Percentiles rank a stretch among this genome's conserved stretches.
phyloP scores from a whole-genome alignment of 2,888 invertebrate species.

The Hypselothyrea guttata region DNA sequence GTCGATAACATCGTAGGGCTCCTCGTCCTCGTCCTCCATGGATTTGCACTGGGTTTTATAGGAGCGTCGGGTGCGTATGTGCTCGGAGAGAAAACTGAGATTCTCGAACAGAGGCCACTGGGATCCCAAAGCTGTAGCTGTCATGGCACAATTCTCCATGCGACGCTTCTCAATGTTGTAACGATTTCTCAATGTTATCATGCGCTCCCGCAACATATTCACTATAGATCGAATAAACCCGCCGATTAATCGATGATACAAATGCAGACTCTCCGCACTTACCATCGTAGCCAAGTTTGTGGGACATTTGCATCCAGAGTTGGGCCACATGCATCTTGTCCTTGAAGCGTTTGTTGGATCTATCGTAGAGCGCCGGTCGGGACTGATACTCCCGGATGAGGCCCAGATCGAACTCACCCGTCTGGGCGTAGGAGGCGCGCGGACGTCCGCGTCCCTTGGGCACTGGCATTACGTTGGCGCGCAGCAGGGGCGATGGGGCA shows the following conservation, averaged over 20 bases:
- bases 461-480: slow-evolving; percentile 9
- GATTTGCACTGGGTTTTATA: slow-evolving; percentile 66
- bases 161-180: slow-evolving; percentile 82
- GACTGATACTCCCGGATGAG: slow-evolving; percentile 80
- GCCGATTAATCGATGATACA: no score
- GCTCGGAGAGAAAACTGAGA: slow-evolving; percentile 81
- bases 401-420: slow-evolving; percentile 82
- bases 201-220: slow-evolving; percentile 81
- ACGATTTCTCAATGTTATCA: slow-evolving; percentile 82
- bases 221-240: slow-evolving; percentile 60
- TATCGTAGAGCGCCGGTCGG: slow-evolving; percentile 81
- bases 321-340: slow-evolving; percentile 80
- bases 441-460: slow-evolving; percentile 75
- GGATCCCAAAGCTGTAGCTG: slow-evolving; percentile 70
- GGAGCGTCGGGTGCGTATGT: slow-evolving; percentile 81
- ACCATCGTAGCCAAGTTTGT: slow-evolving; percentile 81
- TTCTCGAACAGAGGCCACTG: slow-evolving; percentile 82
- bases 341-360: slow-evolving; percentile 79
- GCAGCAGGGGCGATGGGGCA: slow-evolving; percentile 29
- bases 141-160: slow-evolving; percentile 70
- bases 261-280: slow-evolving; percentile 29
- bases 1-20: slow-evolving; percentile 53
- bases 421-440: slow-evolving; percentile 73
- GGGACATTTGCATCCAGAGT: slow-evolving; percentile 81
- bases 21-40: slow-evolving; percentile 59